Percentiles rank a stretch among this genome's conserved stretches.
Conservation (phyloP, 1,140 invertebrate species). For the Sipha flava region DNA sequence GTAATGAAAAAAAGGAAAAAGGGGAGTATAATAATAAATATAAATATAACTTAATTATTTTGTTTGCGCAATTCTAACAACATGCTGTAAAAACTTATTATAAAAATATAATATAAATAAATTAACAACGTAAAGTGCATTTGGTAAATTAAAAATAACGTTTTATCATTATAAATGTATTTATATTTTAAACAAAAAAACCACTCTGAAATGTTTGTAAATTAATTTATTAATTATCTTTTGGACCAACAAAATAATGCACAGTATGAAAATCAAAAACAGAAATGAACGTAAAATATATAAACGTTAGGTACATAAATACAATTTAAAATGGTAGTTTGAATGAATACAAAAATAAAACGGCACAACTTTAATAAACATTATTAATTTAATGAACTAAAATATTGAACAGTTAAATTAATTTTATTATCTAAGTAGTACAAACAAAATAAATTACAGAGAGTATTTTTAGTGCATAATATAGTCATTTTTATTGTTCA, state of each 20-base stretch:
- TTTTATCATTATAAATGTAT: too few relatives aligned
- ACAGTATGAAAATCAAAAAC: not conserved
- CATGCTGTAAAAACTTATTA: not conserved
- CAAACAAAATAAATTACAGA: conserved; percentile 22
- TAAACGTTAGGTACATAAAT: not conserved
- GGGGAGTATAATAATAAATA: not conserved
- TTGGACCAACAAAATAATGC: not conserved
- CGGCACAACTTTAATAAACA: not conserved
- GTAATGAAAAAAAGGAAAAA: conserved; percentile 7
- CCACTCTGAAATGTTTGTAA: not conserved
- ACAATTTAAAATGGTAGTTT: not conserved
- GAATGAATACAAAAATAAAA: not conserved
- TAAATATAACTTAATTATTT: not conserved
- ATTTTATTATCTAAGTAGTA: not conserved
- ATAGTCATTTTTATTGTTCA: conserved; percentile 23
- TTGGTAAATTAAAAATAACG: not conserved
- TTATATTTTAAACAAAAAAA: not conserved
- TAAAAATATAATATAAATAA: not conserved
- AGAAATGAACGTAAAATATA: not conserved
- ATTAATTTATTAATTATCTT: not conserved
- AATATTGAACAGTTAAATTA: conserved; percentile 5
- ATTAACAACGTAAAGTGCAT: not conserved
- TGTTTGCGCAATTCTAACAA: not conserved
- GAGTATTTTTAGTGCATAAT: conserved; percentile 6
- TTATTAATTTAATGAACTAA: conserved; percentile 19